Evolutionary conservation across 1,140 invertebrate species (phyloP).

Genomic region (Melipona quadrifasciata): DNA sequence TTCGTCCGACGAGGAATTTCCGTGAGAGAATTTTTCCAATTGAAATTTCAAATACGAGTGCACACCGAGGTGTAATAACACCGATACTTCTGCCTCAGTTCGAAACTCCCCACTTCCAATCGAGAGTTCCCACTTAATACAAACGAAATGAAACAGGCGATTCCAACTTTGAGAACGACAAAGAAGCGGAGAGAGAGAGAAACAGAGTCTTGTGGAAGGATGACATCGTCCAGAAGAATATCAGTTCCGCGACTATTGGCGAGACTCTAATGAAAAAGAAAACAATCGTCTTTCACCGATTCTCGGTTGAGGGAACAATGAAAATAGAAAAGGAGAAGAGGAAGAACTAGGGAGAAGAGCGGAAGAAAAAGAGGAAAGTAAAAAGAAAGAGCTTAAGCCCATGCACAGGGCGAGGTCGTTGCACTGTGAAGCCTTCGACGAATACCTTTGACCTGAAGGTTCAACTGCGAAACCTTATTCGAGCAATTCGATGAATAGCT

Average conservation of each 20-base stretch:
- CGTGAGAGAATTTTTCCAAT: too few relatives aligned
- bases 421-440: constrained; percentile 35
- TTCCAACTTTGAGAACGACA: not conserved
- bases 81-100: not conserved
- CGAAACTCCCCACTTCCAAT: not conserved
- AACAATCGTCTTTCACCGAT: constrained; percentile 4
- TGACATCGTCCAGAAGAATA: not conserved
- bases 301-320: not conserved
- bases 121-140: not conserved
- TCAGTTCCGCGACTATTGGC: not conserved
- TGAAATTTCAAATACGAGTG: not conserved
- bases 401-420: constrained; percentile 27
- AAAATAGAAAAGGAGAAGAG: not conserved
- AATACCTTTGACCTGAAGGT: constrained; percentile 44
- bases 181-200: too few relatives aligned
- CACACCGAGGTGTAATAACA: too few relatives aligned
- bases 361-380: not conserved
- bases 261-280: not conserved
- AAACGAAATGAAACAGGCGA: not conserved
- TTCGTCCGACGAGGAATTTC: too few relatives aligned
- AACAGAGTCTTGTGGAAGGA: not conserved
- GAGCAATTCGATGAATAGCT: constrained; percentile 52
- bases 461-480: constrained; percentile 54
- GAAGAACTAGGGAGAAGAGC: not conserved
- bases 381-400: constrained; percentile 19